Evolutionary conservation across 2,113 vertebrate genomes (phyloP), one percentile per base, ranked within the genome.

Genomic region (Macaca fascicularis): DNA sequence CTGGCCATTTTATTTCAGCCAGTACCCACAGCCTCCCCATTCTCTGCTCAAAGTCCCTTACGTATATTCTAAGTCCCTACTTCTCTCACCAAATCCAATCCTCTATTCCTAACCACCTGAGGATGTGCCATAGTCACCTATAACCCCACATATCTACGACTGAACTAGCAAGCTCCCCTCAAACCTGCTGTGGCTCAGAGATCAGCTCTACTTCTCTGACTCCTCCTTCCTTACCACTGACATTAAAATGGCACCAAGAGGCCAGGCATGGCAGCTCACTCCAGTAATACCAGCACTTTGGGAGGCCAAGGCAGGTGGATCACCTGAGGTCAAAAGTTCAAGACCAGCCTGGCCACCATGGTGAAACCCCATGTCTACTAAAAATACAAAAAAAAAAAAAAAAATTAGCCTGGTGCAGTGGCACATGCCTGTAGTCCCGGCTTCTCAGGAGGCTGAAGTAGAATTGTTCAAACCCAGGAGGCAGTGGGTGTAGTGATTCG

Each of bases 81-180:
- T 5, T 38, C 25, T 35, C 32, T 19, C 57, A 27, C 57, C 40
- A 57, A 48, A 84, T 27, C 27, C 40, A 72, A 10, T 8, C 20
- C 2, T 69, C 38, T 0, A 14, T 48, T 59, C 35, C 57, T 70
- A 59, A 1, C 48, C 20, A 48, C 27, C 52, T 27, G 8, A 3
- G 7, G 55, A 25, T 0, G 1, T 2, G 17, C 13, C 16, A 12
- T 5, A 3, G 38, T 5, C 1, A 17, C 25, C 48, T 38, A 7
- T 11, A 40, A 27, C 12, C 30, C 40, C 32, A 48, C 20, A 13
- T 19, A 55, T 6, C 10, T 11, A 30, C 0, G 0, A 23, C n/a
- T 22, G 70, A 40, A 50, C 5, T 0, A 17, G 61, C 5, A n/a
- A 3, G 12, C 9, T 17, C 35, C 35, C 16, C 64, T 50, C 72